A percentile compares a stretch with the other conserved stretches of the same genome.
phyloP scores from a whole-genome alignment of 2,113 vertebrate genomes.

The Pluvialis apricaria region DNA sequence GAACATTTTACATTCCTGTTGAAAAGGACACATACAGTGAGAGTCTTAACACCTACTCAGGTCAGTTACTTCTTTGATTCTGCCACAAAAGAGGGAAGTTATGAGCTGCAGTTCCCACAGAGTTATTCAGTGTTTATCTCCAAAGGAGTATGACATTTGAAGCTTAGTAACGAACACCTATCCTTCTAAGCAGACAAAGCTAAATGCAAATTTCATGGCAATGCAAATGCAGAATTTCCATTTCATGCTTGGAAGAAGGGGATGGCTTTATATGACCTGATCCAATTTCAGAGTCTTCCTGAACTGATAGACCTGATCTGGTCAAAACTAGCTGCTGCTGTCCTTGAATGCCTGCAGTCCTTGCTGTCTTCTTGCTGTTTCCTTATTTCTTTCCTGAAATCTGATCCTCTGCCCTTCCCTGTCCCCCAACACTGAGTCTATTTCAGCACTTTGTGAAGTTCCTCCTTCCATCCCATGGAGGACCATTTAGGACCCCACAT shows the following conservation, averaged over 20 bases:
- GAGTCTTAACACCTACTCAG: background rate
- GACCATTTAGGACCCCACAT: background rate
- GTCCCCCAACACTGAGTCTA: background rate
- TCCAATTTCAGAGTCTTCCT: constrained; percentile 39
- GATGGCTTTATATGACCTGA: background rate
- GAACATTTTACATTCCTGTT: background rate
- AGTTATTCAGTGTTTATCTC: constrained; percentile 26
- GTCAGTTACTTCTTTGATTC: constrained; percentile 36
- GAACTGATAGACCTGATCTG: background rate
- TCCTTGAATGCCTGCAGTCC: background rate
- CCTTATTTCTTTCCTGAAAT: background rate
- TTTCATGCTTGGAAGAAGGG: constrained; percentile 42
- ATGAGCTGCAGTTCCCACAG: background rate
- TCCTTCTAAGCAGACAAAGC: background rate
- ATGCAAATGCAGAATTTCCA: constrained; percentile 28
- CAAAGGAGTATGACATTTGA: background rate
- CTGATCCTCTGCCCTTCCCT: background rate
- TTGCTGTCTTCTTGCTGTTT: background rate
- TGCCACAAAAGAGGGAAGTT: background rate
- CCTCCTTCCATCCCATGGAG: accelerated
- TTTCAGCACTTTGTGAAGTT: background rate
- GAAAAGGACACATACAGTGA: background rate
- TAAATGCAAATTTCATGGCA: constrained; percentile 47
- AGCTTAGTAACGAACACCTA: background rate
- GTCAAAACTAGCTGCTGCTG: background rate